Base-by-base conservation (phyloP, 2,888 invertebrate genomes). In the Capitulum mitella region DNA sequence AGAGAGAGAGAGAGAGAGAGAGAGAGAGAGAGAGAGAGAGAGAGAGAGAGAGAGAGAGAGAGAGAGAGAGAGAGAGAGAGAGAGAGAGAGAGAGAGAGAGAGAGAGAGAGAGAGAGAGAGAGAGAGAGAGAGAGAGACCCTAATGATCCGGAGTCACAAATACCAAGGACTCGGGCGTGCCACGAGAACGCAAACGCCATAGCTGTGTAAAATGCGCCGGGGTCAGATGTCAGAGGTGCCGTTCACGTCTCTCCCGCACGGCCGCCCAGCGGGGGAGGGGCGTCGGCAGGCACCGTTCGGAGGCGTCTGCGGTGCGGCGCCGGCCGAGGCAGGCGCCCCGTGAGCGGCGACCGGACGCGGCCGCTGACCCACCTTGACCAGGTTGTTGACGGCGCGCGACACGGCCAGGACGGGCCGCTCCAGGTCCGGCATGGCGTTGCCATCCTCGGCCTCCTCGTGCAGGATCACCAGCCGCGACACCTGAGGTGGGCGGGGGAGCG, bases 391-490 rank as follows among this genome's bases (percentile, higher is more conserved):
- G 43, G 99, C 99, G 85, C 92, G 91, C 84, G 97, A 97, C 85
- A 99, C 99, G 81, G 95, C 97, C 86, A 94, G 93, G 82, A 99
- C 98, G 32, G 98, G 98, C 85, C 94, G 90, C 85, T 95, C 94
- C 88, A 99, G 90, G 87, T 99, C 98, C 51, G 99, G 99, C 98
- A 99, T 99, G 0, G 98, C 98, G 87, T 98, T 98, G 85, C 99
- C 99, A 98, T 99, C 99, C 91, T 99, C 99, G 3, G 98, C 98
- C 88, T 99, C 98, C 89, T 99, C 98, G 86, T 99, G 98, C 78
- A 99, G 91, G 83, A 99, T 98, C 79, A 99, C 98, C 85, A 99
- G 90, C 81, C 98, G 92, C 80, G 98, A 98, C 70, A 99, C 99
- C 99, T 98, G 87, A 19, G 54, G 54, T 54, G 48, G 19, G 48